Base-by-base conservation (phyloP, 2,888 invertebrate genomes). In the Thumatha senex region DNA sequence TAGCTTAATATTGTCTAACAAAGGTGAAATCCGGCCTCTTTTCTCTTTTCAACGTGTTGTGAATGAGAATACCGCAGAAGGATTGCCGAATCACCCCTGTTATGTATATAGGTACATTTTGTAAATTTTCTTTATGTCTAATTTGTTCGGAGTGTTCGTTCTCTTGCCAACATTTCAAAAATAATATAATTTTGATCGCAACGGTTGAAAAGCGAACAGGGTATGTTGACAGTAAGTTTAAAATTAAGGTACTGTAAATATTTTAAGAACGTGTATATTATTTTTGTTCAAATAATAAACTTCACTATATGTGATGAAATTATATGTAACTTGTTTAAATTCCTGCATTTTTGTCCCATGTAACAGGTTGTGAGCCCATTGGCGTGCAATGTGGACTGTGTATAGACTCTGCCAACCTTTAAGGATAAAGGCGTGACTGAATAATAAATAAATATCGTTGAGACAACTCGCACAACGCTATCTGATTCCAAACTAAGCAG, bases 171-270 rank as follows among this genome's bases (percentile, higher is more conserved):
- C 72, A 36, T 70, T 69, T 71, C 64, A 66, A 65, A 78, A 77
- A 49, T 59, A 47, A 49, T 74, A 46, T 68, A 69, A 62, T 70
- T 76, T 69, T 70, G 64, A 78, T 78, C 72, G 79, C 90, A 90
- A 89, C 90, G 80, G 88, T 90, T 90, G 90, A 90, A 91, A 90
- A 90, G 90, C 74, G 88, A 88, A 86, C 89, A 89, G 90, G 90
- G 88, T 89, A 88, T 84, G 80, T 89, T 82, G 78, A 84, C 78
- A 78, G 77, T 88, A 88, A 89, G 85, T 79, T 83, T 70, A 85
- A 82, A 74, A 71, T 61, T 88, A 88, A 86, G 85, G 70, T 7
- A 86, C 83, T 91, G 90, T 90, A 90, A 84, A 89, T 91, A 90
- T 84, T 86, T 87, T 87, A 84, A 82, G 78, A 77, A 81, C 71